Percentiles rank a stretch among this genome's conserved stretches.
Conservation (phyloP, 2,113 vertebrate genomes). For the Elgaria multicarinata region DNA sequence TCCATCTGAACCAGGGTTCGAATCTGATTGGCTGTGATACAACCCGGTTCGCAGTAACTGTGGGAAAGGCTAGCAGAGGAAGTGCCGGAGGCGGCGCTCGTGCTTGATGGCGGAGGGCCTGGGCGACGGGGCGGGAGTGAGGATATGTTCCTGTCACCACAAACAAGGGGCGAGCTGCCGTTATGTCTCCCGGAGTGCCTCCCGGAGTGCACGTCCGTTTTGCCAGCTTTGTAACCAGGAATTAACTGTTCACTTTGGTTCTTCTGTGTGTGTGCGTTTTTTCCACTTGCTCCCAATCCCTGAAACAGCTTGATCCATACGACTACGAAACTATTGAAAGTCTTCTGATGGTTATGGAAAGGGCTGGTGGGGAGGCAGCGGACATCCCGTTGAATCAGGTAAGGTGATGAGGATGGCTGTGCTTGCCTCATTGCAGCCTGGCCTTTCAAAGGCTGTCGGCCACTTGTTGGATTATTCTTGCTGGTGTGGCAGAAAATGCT, state of each 20-base stretch:
- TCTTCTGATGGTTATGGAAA: conserved; percentile 88
- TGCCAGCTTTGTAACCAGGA: not conserved
- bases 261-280: not conserved
- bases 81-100: not conserved
- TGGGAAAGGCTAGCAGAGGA: not conserved
- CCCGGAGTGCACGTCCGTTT: not conserved
- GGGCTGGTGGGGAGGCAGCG: conserved; percentile 83
- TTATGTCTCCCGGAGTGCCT: not conserved
- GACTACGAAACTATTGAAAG: conserved; percentile 93
- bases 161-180: not conserved
- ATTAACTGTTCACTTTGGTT: not conserved
- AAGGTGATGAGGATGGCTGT: not conserved
- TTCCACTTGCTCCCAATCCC: conserved; percentile 5
- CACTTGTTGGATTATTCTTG: not conserved
- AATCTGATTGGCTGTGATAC: not conserved
- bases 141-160: not conserved
- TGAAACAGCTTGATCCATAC: conserved; percentile 92
- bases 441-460: not conserved
- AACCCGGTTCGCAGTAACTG: not conserved
- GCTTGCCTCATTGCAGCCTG: not conserved
- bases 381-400: conserved; percentile 87
- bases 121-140: not conserved
- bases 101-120: not conserved
- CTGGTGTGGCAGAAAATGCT: not conserved
- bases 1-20: not conserved